Evolutionary conservation across 2,113 vertebrate genomes (phyloP), one percentile per base, ranked within the genome.

Genomic region (Colistium nudipinnis): DNA sequence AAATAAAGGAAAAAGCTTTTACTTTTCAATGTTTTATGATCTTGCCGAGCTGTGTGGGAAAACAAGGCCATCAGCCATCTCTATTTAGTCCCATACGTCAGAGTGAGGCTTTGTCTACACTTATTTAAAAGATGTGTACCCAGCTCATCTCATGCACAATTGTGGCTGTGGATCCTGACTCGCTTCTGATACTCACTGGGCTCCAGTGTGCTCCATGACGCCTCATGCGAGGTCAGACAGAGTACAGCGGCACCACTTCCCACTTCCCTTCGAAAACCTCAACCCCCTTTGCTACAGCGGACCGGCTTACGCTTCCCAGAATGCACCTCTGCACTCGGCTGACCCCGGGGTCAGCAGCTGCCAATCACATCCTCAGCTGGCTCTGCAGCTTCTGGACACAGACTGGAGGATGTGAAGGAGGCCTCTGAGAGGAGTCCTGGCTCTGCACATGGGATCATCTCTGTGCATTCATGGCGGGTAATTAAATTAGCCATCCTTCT

Each of bases 401-500:
- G 67, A 81, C 57, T 54, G 76, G 83, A 88, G 81, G 86, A 87
- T 91, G 88, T 92, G 87, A 88, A 81, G 76, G 76, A 88, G 87
- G 85, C 83, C 88, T 89, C 82, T 74, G 78, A 92, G 88, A 90
- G 87, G 77, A 89, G 68, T 79, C 74, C 80, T 73, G 81, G 80
- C 79, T 87, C 85, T 92, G 85, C 86, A 85, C 78, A 89, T 88
- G 88, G 91, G 92, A 92, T 92, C 92, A 92, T 92, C 90, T 90
- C 92, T 90, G 90, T 89, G 87, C 92, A 93, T 93, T 92, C 92
- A 93, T 92, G 86, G 88, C 57, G 81, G 78, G 36, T 94, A 94
- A 94, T 94, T 92, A 17, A 93, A 94, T 94, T 94, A 94, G 83
- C 82, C 81, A 68, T 92, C 88, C 90, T 90, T 90, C 84, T 88